Evolutionary conservation across 92 coral and sea anemone species (phyloP), one percentile per base, ranked within the genome.

Genomic region (Epizoanthus ramosus): DNA sequence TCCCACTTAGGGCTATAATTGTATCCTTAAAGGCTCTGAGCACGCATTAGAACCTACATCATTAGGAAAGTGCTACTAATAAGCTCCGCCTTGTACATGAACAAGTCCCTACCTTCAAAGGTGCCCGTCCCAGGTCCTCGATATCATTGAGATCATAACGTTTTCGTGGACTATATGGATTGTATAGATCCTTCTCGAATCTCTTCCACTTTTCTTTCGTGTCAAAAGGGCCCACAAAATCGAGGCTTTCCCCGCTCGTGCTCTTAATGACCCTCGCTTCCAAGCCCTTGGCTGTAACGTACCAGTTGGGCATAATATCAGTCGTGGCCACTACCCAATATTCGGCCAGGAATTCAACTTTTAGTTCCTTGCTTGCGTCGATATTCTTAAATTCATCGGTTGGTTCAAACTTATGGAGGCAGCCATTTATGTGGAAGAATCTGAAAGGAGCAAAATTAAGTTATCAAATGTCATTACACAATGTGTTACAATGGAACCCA

Each of bases 251-350:
- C 17, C 97, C 95, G 63, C 91, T 73, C 35, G 98, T 95, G 74
- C 90, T 95, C 41, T 89, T 88, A 74, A 95, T 91, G 47, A 93
- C 90, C 63, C 84, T 91, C 66, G 98, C 95, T 87, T 90, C 85
- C 87, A 95, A 73, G 59, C 98, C 98, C 74, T 93, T 88, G 68
- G 94, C 93, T 83, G 93, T 93, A 71, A 93, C 86, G 47, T 95
- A 95, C 92, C 94, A 95, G 85, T 93, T 95, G 3, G 98, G 98
- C 94, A 92, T 93, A 22, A 93, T 93, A 88, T 95, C 98, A 16
- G 98, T 95, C 63, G 87, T 81, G 31, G 98, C 95, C 14, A 95
- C 98, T 53, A 88, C 90, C 94, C 93, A 93, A 74, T 80, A 57
- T 66, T 91, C 89, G 16, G 96, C 88, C 74, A 90, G 76, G 57